Conservation (phyloP, 2,797 vertebrate genomes). For the Acipenser transmontanus region DNA sequence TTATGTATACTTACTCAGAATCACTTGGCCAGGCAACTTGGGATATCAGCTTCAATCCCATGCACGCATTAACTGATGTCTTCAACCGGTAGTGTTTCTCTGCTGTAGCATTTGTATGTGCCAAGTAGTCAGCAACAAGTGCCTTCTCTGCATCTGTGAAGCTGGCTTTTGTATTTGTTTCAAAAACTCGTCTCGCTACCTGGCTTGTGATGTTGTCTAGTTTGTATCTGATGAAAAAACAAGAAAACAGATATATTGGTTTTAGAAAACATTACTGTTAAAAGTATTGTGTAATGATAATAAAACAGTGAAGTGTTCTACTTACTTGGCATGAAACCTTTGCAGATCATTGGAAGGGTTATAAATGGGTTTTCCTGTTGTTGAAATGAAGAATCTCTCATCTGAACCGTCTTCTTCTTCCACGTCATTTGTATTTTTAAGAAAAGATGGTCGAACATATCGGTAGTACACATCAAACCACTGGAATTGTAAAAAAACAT, state of each 20-base stretch:
- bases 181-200: background rate
- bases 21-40: no score
- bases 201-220: background rate
- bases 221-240: background rate
- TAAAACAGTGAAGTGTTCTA: no score
- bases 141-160: no score
- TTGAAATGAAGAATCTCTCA: background rate
- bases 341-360: background rate
- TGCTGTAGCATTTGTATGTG: no score
- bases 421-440: background rate
- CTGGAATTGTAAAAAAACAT: background rate
- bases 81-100: no score
- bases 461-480: conserved; percentile 5
- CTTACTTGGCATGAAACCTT: background rate
- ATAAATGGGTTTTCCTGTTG: background rate
- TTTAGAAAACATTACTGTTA: background rate
- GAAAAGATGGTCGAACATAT: background rate
- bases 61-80: no score
- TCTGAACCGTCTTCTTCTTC: background rate
- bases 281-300: background rate
- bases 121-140: no score
- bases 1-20: no score
- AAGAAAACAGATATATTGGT: no score
- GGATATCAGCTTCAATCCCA: no score
- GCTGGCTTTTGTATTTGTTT: background rate